phyloP scores from a whole-genome alignment of 64 coral and sea anemone genomes.

The Dendrophyllia cribrosa region DNA sequence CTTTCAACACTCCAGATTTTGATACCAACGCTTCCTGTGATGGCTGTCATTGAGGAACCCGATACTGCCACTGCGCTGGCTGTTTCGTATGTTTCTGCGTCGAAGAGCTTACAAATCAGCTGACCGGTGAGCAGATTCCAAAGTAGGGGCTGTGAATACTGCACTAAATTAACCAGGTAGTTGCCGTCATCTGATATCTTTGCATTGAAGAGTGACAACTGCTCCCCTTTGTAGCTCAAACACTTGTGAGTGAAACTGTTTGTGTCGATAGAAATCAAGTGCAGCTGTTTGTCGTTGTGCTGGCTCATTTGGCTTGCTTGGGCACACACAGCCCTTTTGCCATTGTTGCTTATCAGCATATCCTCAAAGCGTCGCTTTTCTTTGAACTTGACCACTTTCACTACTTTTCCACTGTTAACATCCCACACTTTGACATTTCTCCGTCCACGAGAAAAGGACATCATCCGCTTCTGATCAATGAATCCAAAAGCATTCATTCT shows the following conservation, averaged over 20 bases:
- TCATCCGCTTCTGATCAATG: slow-evolving; percentile 72
- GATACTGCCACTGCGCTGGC: slow-evolving; percentile 35
- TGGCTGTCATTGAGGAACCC: neutral
- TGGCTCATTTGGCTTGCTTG: slow-evolving; percentile 39
- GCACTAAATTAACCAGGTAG: slow-evolving; percentile 58
- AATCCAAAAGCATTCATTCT: slow-evolving; percentile 92
- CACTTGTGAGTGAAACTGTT: slow-evolving; percentile 65
- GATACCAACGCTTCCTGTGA: slow-evolving; percentile 17
- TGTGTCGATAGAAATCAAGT: slow-evolving; percentile 65
- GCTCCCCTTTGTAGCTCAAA: slow-evolving; percentile 31
- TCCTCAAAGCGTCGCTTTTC: slow-evolving; percentile 90
- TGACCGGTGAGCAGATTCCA: slow-evolving; percentile 50
- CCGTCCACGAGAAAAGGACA: slow-evolving; percentile 76
- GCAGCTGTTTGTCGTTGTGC: slow-evolving; percentile 62
- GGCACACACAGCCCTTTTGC: slow-evolving; percentile 65
- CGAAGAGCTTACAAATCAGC: slow-evolving; percentile 44
- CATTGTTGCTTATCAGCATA: slow-evolving; percentile 72
- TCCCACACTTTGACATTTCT: slow-evolving; percentile 84
- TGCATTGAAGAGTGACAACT: slow-evolving; percentile 71
- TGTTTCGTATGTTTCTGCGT: slow-evolving; percentile 30
- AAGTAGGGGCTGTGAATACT: slow-evolving; percentile 43
- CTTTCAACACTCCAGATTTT: slow-evolving; percentile 49
- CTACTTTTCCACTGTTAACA: slow-evolving; percentile 74
- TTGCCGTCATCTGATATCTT: slow-evolving; percentile 76
- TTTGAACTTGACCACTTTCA: slow-evolving; percentile 69